Base-by-base conservation (phyloP, 2,888 invertebrate species). In the Cheilosia soror region DNA sequence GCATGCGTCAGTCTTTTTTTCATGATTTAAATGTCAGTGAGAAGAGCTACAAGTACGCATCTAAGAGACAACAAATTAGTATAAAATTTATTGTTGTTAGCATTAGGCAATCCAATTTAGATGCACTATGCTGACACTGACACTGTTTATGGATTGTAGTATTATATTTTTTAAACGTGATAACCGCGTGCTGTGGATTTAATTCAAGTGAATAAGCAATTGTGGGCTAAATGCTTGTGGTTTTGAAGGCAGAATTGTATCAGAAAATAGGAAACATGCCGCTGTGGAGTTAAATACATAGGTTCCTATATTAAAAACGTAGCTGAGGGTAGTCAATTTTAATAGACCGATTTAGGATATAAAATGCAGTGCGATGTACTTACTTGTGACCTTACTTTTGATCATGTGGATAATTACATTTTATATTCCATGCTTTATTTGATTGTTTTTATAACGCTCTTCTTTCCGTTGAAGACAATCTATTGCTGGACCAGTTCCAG, bases 121-220 rank as follows among this genome's bases (percentile, higher is more conserved):
- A 73, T 76, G 73, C 79, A 69, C 78, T 83, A 20, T 51, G 13
- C 44, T 79, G 83, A 37, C 83, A 73, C 57, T 83, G 78, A 79
- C 78, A 79, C 57, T 63, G 57, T 73, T 83, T 82, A 40, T 31
- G 63, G 40, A 11, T 3, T 57, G 62, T 27, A 4, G 37, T 11
- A 11, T 40, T 9, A 15, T 11, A 11, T 40, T 9, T 7, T 63
- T 49, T 33, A 49, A 65, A 58, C 33, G 44, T 75, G 66, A 77
- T 65, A 53, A 37, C 6, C 33, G 49, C 55, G 37, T 63, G 53
- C 51, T 29, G 51, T 27, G 51, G 27, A 13, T 63, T 25, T 65
- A 47, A 63, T 63, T 37, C 13, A 47, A 75, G 33, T 47, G 20
- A 47, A 42, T 27, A 65, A 15, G 55, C 37, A 65, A 47, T 63